Evolutionary conservation across 2,888 invertebrate species (phyloP), one percentile per base, ranked within the genome.

Genomic region (Trissolcus brochymenae): DNA sequence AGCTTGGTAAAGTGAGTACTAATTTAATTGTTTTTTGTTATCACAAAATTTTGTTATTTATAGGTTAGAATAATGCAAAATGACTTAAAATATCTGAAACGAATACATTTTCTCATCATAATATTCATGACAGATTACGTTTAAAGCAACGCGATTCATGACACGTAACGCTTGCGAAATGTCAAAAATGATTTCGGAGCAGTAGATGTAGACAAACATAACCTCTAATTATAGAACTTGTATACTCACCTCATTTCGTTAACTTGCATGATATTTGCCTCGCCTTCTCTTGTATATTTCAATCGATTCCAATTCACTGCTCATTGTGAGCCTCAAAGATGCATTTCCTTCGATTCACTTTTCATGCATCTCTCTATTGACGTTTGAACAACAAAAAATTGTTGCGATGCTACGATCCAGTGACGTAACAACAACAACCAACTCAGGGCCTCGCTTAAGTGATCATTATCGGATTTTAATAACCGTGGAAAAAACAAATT

Each of bases 91-190:
- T 7, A 46, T n/a, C n/a, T n/a, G 19, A 46, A 46, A 46, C 6
- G 14, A 9, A 46, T 1, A 16, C 14, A 16, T 46, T 46, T 14
- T 46, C 16, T 14, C 16, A 46, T 46, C 6, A 14, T 14, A 9
- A 9, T 46, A 14, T 14, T 16, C 14, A 7, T 9, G 11, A 16
- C 6, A 46, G 46, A 46, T 16, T 14, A 9, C 1, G 16, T 46
- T 46, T n/a, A 1, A 1, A 46, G 14, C 3, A 46, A 46, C n/a
- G 11, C 7, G 25, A 54, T 54, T 1, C n/a, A 16, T 6, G 46
- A 66, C 55, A 46, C 29, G 65, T 46, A 56, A 66, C 61, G n/a
- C 25, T 50, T 35, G 29, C n/a, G 51, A 67, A 67, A 43, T 53
- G 51, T 59, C 57, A 67, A 67, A 51, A 59, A 67, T 0, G 4